Conservation (phyloP, 2,888 invertebrate genomes). For the Polydrusus tereticollis region DNA sequence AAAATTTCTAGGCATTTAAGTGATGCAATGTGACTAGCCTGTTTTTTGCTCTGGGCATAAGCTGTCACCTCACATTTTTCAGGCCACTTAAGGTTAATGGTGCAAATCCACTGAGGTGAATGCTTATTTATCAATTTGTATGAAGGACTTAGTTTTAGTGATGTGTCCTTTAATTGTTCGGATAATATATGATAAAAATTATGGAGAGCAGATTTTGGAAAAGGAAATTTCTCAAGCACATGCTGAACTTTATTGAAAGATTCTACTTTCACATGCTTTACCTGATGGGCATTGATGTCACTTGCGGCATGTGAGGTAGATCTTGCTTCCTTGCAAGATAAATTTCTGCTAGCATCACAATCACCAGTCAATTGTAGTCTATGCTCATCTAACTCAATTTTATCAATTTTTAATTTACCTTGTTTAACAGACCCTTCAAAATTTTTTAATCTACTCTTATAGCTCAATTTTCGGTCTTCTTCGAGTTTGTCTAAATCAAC, state of each 20-base stretch:
- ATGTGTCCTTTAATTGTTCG: slow-evolving; percentile 64
- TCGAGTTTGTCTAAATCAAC: background rate
- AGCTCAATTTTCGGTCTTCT: background rate
- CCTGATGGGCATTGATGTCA: background rate
- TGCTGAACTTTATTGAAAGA: slow-evolving; percentile 47
- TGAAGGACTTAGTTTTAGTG: slow-evolving; percentile 62
- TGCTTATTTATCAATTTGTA: slow-evolving; percentile 60
- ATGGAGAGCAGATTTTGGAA: slow-evolving; percentile 69
- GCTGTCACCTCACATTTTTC: slow-evolving; percentile 70
- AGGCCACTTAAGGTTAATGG: slow-evolving; percentile 73
- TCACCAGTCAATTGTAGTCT: background rate
- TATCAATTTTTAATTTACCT: background rate
- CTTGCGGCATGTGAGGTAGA: background rate
- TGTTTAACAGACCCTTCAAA: background rate
- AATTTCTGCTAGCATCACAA: background rate
- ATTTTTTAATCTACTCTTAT: background rate
- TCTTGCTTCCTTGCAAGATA: background rate
- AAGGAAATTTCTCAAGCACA: slow-evolving; percentile 64
- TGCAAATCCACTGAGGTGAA: slow-evolving; percentile 72
- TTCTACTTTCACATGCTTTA: slow-evolving; percentile 18
- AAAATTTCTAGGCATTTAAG: slow-evolving; percentile 71
- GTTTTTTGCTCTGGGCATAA: slow-evolving; percentile 69
- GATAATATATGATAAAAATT: slow-evolving; percentile 67
- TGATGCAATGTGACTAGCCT: slow-evolving; percentile 71
- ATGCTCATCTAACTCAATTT: background rate